Evolutionary conservation across 2,797 vertebrate species (phyloP).

Genomic region (Furcifer pardalis): DNA sequence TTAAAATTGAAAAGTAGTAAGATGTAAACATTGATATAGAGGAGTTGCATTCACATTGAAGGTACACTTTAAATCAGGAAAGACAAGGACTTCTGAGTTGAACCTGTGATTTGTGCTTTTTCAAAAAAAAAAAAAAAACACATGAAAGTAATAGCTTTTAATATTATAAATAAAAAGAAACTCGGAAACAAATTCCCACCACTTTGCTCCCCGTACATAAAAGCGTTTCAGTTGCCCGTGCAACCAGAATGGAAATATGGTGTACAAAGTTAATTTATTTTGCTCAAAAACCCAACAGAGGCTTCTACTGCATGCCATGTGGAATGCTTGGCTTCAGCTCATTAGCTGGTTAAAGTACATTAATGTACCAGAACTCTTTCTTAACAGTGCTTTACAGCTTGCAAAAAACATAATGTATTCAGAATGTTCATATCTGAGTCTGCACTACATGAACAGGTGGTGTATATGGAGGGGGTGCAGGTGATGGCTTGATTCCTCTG

Average conservation of each 20-base stretch:
- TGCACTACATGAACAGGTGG: slow-evolving; percentile 87
- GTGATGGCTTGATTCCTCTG: slow-evolving; percentile 93
- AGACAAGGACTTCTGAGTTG: slow-evolving; percentile 69
- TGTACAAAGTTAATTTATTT: slow-evolving; percentile 71
- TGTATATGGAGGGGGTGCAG: slow-evolving; percentile 92
- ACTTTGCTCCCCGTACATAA: slow-evolving; percentile 70
- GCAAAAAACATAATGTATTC: slow-evolving; percentile 11
- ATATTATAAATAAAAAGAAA: slow-evolving; percentile 52
- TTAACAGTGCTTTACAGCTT: slow-evolving; percentile 44
- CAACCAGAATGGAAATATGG: slow-evolving; percentile 79
- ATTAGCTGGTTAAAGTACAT: slow-evolving; percentile 71
- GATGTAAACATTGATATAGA: slow-evolving; percentile 93
- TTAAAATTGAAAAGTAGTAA: slow-evolving; percentile 91
- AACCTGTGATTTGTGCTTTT: slow-evolving; percentile 80
- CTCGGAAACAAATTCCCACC: slow-evolving; percentile 62
- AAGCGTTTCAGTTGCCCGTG: slow-evolving; percentile 74
- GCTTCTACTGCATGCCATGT: slow-evolving; percentile 63
- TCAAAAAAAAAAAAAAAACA: slow-evolving; percentile 64
- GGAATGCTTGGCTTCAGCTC: slow-evolving; percentile 42
- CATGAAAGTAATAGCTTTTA: slow-evolving; percentile 58
- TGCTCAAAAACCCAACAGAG: slow-evolving; percentile 66
- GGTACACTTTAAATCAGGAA: slow-evolving; percentile 70
- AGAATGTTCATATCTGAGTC: slow-evolving; percentile 90
- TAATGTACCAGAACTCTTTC: slow-evolving; percentile 71
- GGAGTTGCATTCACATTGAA: slow-evolving; percentile 82